Evolutionary conservation across 2,888 invertebrate species (phyloP).

Genomic region (Lottia gigantea): DNA sequence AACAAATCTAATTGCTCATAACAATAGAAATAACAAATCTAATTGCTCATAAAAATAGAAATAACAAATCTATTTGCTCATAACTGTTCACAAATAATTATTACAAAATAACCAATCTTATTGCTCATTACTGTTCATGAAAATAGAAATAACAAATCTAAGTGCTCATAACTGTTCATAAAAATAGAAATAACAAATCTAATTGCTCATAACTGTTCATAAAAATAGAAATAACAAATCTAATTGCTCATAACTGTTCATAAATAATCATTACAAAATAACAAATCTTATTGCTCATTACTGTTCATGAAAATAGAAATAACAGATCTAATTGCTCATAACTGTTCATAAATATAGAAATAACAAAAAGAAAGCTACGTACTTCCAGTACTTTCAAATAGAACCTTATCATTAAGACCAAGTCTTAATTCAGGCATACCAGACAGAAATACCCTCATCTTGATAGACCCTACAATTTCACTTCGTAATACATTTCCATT

Average conservation of each 20-base stretch:
- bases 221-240: too few relatives aligned
- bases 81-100: neutral
- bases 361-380: constrained; percentile 45
- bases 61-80: neutral
- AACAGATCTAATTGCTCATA: neutral
- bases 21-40: too few relatives aligned
- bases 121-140: neutral
- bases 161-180: neutral
- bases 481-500: constrained; percentile 96
- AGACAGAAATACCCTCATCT: constrained; percentile 97
- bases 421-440: constrained; percentile 98
- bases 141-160: neutral
- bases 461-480: constrained; percentile 98
- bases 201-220: too few relatives aligned
- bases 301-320: neutral
- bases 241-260: neutral
- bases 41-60: neutral
- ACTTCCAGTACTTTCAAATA: constrained; percentile 95
- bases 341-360: neutral
- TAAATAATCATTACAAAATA: too few relatives aligned
- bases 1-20: constrained; percentile 3
- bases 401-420: constrained; percentile 95
- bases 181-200: too few relatives aligned
- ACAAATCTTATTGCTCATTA: neutral
- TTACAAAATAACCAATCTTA: too few relatives aligned